These are phyloP conservation scores for Ochropleura plecta DNA, from an alignment of 2,888 invertebrate genomes.

Conservation along the genomic window DNA sequence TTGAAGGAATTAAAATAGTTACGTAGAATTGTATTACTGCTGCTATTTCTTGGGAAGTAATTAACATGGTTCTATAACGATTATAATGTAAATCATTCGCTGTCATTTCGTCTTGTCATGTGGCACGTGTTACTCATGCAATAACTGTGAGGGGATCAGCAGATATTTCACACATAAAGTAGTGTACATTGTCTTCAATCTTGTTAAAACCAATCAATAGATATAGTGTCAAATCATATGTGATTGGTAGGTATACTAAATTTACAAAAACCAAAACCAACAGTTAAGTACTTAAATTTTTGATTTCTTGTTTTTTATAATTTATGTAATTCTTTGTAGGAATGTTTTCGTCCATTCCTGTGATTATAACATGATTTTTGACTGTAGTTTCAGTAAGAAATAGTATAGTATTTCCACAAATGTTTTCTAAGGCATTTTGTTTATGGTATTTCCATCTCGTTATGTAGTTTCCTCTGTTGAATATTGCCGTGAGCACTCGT, in stretches of 20 bases:
- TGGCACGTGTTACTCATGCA: conserved; percentile 33
- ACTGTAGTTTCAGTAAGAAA: not conserved
- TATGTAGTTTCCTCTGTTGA: not conserved
- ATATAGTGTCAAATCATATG: not conserved
- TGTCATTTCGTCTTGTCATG: conserved; percentile 24
- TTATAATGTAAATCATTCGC: conserved; percentile 31
- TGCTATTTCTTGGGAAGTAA: conserved; percentile 63
- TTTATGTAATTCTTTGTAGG: not conserved
- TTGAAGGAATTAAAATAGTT: conserved; percentile 43
- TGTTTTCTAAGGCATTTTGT: not conserved
- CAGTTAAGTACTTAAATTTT: not conserved
- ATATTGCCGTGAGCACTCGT: not conserved
- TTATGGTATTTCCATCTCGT: not conserved
- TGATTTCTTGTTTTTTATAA: not conserved
- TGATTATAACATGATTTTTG: not conserved
- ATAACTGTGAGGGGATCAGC: not conserved
- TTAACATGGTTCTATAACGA: conserved; percentile 61
- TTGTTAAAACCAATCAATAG: not conserved
- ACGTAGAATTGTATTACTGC: conserved; percentile 36
- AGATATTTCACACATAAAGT: not conserved
- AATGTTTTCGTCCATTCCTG: not conserved
- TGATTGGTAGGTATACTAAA: not conserved
- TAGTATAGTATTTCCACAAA: too few relatives aligned
- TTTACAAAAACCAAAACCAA: too few relatives aligned
- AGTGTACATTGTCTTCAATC: too few relatives aligned